Evolutionary conservation across 1,140 invertebrate genomes (phyloP).

Genomic region (Drosophila pachea): DNA sequence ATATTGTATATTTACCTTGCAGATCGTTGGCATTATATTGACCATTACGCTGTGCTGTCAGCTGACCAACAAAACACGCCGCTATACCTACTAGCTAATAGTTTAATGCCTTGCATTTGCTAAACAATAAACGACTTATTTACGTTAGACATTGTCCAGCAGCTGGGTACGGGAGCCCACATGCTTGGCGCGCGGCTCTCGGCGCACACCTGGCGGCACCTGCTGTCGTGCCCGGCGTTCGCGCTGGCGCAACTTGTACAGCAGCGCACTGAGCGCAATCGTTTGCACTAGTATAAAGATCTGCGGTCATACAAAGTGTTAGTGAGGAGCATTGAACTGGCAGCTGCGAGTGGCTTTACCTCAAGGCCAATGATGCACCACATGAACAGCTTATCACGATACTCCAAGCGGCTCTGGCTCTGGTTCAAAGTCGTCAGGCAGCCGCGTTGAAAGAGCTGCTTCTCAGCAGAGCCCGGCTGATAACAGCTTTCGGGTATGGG

Average conservation of each 20-base stretch:
- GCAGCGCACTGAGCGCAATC: constrained; percentile 48
- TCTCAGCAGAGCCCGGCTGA: constrained; percentile 35
- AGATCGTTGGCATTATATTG: constrained; percentile 68
- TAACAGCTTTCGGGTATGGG: constrained; percentile 69
- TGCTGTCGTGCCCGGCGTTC: constrained; percentile 39
- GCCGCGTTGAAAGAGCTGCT: constrained; percentile 48
- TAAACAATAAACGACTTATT: constrained; percentile 52
- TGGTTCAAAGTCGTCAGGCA: constrained; percentile 50
- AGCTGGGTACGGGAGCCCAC: constrained; percentile 52
- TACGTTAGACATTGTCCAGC: constrained; percentile 42
- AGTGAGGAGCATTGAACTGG: constrained; percentile 11
- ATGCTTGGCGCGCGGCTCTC: constrained; percentile 60
- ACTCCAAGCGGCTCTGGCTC: constrained; percentile 44
- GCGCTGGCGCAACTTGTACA: constrained; percentile 52
- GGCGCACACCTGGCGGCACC: constrained; percentile 61
- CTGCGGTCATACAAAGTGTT: constrained; percentile 20
- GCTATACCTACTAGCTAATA: constrained; percentile 56
- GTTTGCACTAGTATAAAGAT: constrained; percentile 63
- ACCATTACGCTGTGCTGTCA: constrained; percentile 65
- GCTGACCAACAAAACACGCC: constrained; percentile 63
- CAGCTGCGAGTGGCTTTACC: constrained; percentile 39
- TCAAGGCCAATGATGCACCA: constrained; percentile 69
- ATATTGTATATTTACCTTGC: constrained; percentile 3
- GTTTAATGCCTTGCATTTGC: constrained; percentile 39
- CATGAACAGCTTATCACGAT: constrained; percentile 66